phyloP scores from a whole-genome alignment of 2,888 invertebrate genomes.

The Tiliacea aurago region DNA sequence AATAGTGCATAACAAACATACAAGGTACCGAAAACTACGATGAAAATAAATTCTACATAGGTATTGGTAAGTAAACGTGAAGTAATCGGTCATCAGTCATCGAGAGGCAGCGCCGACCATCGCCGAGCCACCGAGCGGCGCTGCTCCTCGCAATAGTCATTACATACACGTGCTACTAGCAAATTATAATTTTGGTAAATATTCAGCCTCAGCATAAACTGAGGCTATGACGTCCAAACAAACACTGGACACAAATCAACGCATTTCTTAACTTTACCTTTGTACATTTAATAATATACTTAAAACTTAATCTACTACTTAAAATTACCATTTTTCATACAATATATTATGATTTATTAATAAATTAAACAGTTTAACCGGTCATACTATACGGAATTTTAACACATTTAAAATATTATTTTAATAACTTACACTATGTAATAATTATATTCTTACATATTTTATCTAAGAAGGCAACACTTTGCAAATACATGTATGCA shows the following conservation, averaged over 20 bases:
- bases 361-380: constrained; percentile 79
- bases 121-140: constrained; percentile 2
- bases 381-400: constrained; percentile 69
- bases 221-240: constrained; percentile 61
- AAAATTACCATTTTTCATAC: constrained; percentile 67
- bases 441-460: constrained; percentile 56
- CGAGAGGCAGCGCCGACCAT: constrained; percentile 48
- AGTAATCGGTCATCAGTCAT: constrained; percentile 66
- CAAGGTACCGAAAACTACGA: constrained; percentile 66
- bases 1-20: constrained; percentile 85
- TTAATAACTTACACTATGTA: constrained; percentile 46
- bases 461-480: constrained; percentile 86
- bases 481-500: constrained; percentile 80
- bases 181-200: constrained; percentile 62
- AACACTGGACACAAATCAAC: constrained; percentile 66
- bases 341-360: constrained; percentile 73
- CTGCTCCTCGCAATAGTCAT: constrained; percentile 40
- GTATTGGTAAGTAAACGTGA: constrained; percentile 58
- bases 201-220: constrained; percentile 61
- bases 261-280: constrained; percentile 67
- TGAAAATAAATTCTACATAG: constrained; percentile 59
- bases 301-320: constrained; percentile 60
- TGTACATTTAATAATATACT: constrained; percentile 75
- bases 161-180: constrained; percentile 59
- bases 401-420: constrained; percentile 63